Percentiles rank a stretch among this genome's conserved stretches.
Conservation (phyloP, 2,113 vertebrate species). For the Thoracochromis brauschi region DNA sequence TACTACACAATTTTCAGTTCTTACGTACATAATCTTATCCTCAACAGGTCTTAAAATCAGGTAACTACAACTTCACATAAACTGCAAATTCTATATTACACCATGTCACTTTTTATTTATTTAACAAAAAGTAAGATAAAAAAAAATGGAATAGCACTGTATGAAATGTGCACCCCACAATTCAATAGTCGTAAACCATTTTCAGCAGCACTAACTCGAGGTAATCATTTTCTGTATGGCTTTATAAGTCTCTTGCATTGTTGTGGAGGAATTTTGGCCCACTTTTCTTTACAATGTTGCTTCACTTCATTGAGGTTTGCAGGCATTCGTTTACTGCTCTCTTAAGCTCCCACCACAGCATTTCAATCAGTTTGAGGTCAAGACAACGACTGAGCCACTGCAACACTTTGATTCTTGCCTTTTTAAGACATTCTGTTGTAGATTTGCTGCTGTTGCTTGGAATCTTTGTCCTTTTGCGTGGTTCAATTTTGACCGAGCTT, state of each 20-base stretch:
- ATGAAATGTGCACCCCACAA: not conserved
- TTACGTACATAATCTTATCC: not conserved
- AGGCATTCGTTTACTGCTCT: not conserved
- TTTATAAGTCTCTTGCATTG: not conserved
- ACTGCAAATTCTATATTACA: not conserved
- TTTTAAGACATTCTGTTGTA: not conserved
- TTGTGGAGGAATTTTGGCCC: not conserved
- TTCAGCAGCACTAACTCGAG: not conserved
- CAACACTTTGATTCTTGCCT: not conserved
- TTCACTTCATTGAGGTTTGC: not conserved
- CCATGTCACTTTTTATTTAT: not conserved
- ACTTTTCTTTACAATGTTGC: not conserved
- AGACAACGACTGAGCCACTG: not conserved
- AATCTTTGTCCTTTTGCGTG: not conserved
- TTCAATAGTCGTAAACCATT: not conserved
- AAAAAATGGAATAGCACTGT: not conserved
- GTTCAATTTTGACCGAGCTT: not conserved
- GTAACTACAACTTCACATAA: not conserved
- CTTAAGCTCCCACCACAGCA: not conserved
- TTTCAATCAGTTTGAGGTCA: not conserved
- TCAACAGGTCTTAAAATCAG: not conserved
- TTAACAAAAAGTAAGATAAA: not conserved
- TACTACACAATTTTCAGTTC: not conserved
- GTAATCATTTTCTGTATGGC: not conserved
- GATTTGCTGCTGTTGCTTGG: not conserved